Conservation (phyloP, 2,888 invertebrate genomes). For the Aquatica leii region DNA sequence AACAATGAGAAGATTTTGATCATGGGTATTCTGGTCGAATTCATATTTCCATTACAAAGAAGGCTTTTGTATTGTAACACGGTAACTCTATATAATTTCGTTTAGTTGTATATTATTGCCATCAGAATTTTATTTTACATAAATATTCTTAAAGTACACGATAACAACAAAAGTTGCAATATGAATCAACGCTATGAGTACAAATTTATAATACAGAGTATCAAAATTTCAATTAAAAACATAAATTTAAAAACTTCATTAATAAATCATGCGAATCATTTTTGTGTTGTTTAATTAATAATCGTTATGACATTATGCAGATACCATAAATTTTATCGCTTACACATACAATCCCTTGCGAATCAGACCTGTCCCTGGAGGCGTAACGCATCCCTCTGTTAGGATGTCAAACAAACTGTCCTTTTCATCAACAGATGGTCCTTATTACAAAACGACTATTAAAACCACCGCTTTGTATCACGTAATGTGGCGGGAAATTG, state of each 20-base stretch:
- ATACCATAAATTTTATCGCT: conserved; percentile 22
- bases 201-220: no score
- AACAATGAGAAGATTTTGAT: conserved; percentile 46
- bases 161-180: no score
- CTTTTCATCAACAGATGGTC: conserved; percentile 60
- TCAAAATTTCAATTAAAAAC: no score
- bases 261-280: no score
- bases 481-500: conserved; percentile 61
- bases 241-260: no score
- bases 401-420: conserved; percentile 51
- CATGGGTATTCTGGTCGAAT: conserved; percentile 39
- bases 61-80: conserved; percentile 40
- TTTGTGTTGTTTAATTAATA: conserved; percentile 15
- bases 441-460: conserved; percentile 54
- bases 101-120: conserved; percentile 47
- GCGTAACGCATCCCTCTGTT: conserved; percentile 45
- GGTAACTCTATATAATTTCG: conserved; percentile 48
- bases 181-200: no score
- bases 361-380: conserved; percentile 37
- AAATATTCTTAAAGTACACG: neutral
- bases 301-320: conserved; percentile 25
- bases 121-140: neutral
- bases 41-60: conserved; percentile 46
- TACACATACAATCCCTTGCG: conserved; percentile 31
- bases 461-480: conserved; percentile 54